Evolutionary conservation across 2,113 vertebrate genomes (phyloP).

Genomic region (Corythornis cristatus): DNA sequence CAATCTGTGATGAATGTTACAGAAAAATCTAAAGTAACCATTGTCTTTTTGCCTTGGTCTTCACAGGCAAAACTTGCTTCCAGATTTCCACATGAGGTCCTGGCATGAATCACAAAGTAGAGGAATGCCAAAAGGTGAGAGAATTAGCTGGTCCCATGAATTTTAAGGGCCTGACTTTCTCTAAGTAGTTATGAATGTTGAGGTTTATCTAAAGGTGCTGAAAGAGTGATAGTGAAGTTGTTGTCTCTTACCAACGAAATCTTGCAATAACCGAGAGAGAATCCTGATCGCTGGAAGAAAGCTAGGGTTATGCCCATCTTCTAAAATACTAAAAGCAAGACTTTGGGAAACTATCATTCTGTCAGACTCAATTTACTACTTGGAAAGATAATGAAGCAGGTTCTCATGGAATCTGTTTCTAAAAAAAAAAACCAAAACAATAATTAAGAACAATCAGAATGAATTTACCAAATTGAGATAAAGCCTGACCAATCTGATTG

Average conservation of each 20-base stretch:
- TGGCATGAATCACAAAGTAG: not conserved
- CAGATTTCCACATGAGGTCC: not conserved
- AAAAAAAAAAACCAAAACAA: not conserved
- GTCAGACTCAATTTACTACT: not conserved
- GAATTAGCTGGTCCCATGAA: not conserved
- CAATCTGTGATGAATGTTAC: not conserved
- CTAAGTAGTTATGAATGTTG: too few species aligned
- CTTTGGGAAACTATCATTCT: not conserved
- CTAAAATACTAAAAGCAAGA: not conserved
- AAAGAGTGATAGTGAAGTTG: not conserved
- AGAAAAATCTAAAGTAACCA: not conserved
- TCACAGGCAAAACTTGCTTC: not conserved
- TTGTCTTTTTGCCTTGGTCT: too few species aligned
- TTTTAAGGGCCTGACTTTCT: too few species aligned
- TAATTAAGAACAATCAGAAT: not conserved
- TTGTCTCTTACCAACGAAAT: not conserved
- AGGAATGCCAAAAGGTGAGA: not conserved
- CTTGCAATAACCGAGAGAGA: not conserved
- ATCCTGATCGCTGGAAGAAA: not conserved
- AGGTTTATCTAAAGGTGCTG: not conserved
- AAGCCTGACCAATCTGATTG: not conserved
- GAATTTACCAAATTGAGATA: not conserved
- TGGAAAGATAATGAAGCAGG: not conserved
- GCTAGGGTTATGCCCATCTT: not conserved
- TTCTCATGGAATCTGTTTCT: not conserved